Base-by-base conservation (phyloP, 2,797 vertebrate genomes). In the Poeciliopsis presidionis region DNA sequence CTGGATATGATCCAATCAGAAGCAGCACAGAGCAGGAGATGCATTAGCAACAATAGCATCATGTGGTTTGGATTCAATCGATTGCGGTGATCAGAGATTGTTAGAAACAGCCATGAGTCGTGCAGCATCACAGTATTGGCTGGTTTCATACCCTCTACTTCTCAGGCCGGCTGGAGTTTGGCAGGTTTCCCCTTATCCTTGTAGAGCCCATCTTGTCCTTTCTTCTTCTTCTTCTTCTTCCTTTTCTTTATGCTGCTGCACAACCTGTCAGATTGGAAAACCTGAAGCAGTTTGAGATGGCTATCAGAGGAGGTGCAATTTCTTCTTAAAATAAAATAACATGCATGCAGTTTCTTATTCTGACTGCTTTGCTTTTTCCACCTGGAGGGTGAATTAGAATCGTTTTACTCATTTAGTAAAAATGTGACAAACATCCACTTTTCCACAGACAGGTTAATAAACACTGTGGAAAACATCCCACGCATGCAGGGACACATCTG, bases 281-380 rank as follows among this genome's bases (percentile, higher is more conserved):
- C 84, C 83, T 41, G 49, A 72, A 84, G 84, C 87, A 65, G 74
- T 45, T 89, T 84, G 82, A 88, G 81, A 86, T 28, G 81, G 81
- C 85, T 89, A 91, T 91, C 87, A 82, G 88, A 87, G 89, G 88
- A 88, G 84, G 87, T 90, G 90, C 89, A 87, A 88, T 83, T 86
- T 78, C 75, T 81, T 74, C 83, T 92, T 89, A 85, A 87, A 91
- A 89, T 86, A 91, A 91, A 91, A 90, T 86, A 91, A 91, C 87
- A 86, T 36, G 76, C 74, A 75, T 9, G 39, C 84, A 39, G 72
- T 2, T 73, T 78, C 61, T 28, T 82, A 85, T 78, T 82, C 77
- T 74, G 84, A 83, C 41, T 63, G 84, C 81, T 90, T 18, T 18
- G 1, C 77, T 71, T 79, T 59, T 81, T 82, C 88, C 89, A 91